phyloP scores from a whole-genome alignment of 2,888 invertebrate species.

The Synergus laeviventris region DNA sequence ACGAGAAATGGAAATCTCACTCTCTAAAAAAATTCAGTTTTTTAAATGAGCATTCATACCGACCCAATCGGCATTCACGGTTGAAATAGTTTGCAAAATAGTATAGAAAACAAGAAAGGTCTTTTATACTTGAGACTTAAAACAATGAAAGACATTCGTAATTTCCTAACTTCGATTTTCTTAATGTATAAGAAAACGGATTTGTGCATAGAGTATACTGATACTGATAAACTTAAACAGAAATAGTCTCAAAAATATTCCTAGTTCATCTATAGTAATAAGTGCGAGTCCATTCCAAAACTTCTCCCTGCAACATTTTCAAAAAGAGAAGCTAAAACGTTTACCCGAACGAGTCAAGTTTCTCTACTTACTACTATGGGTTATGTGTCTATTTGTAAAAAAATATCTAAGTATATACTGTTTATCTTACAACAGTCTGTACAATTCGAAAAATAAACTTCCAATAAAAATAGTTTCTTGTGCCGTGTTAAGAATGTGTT shows the following conservation, averaged over 20 bases:
- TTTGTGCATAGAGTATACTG: neutral
- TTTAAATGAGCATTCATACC: constrained; percentile 2
- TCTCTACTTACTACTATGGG: constrained; percentile 45
- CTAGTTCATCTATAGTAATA: constrained; percentile 6
- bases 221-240: constrained; percentile 4
- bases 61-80: neutral
- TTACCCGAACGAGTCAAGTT: neutral
- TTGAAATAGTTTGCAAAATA: neutral
- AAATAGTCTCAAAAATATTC: constrained; percentile 18
- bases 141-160: constrained; percentile 16
- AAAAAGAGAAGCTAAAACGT: neutral
- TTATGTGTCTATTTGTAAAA: constrained; percentile 60
- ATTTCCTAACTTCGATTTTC: neutral
- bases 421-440: constrained; percentile 66
- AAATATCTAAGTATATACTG: constrained; percentile 72
- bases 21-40: constrained; percentile 6
- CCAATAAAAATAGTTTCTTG: constrained; percentile 53
- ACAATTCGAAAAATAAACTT: constrained; percentile 63
- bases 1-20: constrained; percentile 26
- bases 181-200: constrained; percentile 7
- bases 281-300: constrained; percentile 24
- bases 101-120: neutral
- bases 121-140: constrained; percentile 19
- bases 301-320: neutral
- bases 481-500: constrained; percentile 44